phyloP scores from a whole-genome alignment of 2,888 invertebrate genomes.

The Hyppa rectilinea region DNA sequence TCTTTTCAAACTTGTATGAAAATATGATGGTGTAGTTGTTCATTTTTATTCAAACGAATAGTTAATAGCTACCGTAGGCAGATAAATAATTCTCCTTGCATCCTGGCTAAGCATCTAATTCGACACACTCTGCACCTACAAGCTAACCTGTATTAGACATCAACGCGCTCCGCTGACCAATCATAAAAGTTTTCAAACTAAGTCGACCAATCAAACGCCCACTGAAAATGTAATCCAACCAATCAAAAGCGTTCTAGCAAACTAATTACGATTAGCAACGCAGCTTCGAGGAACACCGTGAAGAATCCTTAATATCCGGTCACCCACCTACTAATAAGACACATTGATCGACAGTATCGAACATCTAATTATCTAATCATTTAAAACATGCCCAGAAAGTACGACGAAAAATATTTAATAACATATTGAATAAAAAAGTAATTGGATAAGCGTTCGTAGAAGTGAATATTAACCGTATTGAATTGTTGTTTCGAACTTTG shows the following conservation, averaged over 20 bases:
- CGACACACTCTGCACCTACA: slow-evolving; percentile 21
- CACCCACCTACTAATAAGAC: slow-evolving; percentile 51
- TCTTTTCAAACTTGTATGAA: neutral
- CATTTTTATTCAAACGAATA: too few species aligned
- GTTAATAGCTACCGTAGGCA: neutral
- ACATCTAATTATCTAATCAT: slow-evolving; percentile 45
- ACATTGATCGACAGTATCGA: slow-evolving; percentile 29
- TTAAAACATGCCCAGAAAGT: slow-evolving; percentile 18
- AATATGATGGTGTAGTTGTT: too few species aligned
- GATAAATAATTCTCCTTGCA: slow-evolving; percentile 10
- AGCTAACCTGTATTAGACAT: slow-evolving; percentile 45
- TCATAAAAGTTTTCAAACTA: slow-evolving; percentile 1
- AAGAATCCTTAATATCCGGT: slow-evolving; percentile 54
- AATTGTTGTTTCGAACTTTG: slow-evolving; percentile 12
- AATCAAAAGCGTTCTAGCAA: slow-evolving; percentile 30
- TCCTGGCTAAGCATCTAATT: slow-evolving; percentile 13
- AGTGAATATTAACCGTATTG: slow-evolving; percentile 15
- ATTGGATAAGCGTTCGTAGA: slow-evolving; percentile 23
- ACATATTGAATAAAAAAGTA: slow-evolving; percentile 25
- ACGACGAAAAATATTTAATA: slow-evolving; percentile 14
- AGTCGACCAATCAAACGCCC: slow-evolving; percentile 27
- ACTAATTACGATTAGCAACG: slow-evolving; percentile 61
- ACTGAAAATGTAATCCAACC: neutral
- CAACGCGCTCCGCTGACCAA: slow-evolving; percentile 35
- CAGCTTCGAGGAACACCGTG: slow-evolving; percentile 55